Base-by-base conservation (phyloP, 2,113 vertebrate genomes). In the Silurus asotus region DNA sequence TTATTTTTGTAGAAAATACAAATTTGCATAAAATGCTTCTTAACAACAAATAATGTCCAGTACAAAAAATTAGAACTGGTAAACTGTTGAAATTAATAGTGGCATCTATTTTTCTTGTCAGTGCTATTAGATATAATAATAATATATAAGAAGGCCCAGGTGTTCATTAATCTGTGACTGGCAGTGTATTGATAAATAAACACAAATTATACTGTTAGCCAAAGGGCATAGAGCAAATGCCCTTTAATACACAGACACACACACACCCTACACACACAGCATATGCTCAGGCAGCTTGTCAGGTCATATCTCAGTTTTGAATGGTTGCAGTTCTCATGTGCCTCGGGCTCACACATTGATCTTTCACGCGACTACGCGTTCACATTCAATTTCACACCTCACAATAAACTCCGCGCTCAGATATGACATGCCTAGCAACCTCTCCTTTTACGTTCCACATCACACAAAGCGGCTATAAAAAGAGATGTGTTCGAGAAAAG, bases 361-460 rank as follows among this genome's bases (percentile, higher is more conserved):
- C 58, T 86, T 75, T 69, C 74, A 87, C 19, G 11, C 55, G 69
- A 82, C 64, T 85, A 59, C 56, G 69, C 61, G 45, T 75, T 86
- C 58, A 81, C 85, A 69, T 80, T 80, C 58, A 75, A 72, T 59
- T 86, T 84, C 75, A 88, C 84, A 88, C 84, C 53, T 62, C 65
- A 23, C 83, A 58, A 84, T 81, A 88, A 78, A 53, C 49, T 48
- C 37, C 6, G 62, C 49, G 7, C 81, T 48, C 53, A 37, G 61
- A 83, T 59, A 55, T 78, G 64, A 64, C 76, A 67, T 62, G 82
- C 75, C 76, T 62, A 78, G 74, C 56, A 28, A 55, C 84, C 74
- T 72, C 69, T 69, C 59, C 74, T 81, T 51, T 67, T 80, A 85
- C 45, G 7, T 81, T 59, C 75, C 25, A 48, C 48, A 48, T 82